Evolutionary conservation across 2,113 vertebrate genomes (phyloP).

Genomic region (Bucco capensis): DNA sequence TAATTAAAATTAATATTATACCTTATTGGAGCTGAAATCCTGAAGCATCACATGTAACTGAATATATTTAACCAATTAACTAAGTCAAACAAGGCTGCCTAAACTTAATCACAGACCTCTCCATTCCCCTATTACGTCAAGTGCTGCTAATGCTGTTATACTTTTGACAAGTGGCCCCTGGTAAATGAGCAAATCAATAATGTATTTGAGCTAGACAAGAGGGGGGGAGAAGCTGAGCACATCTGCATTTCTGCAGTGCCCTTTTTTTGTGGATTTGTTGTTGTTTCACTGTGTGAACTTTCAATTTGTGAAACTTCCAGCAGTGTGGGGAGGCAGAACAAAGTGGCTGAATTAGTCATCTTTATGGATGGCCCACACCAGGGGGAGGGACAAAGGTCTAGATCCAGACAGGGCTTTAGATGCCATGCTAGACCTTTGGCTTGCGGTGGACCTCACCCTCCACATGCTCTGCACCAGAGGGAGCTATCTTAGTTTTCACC

Average conservation of each 20-base stretch:
- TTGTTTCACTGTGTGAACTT: neutral
- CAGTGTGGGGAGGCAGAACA: neutral
- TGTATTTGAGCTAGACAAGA: neutral
- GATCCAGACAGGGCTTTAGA: neutral
- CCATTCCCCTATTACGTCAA: slow-evolving; percentile 49
- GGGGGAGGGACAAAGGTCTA: neutral
- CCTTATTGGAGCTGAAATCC: slow-evolving; percentile 70
- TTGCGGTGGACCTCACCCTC: neutral
- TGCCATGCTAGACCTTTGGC: neutral
- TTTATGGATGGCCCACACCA: neutral
- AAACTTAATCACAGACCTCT: slow-evolving; percentile 62
- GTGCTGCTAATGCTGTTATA: slow-evolving; percentile 49
- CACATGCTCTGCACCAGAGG: neutral
- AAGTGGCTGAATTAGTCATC: neutral
- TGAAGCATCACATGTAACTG: slow-evolving; percentile 61
- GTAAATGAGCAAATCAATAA: slow-evolving; percentile 50
- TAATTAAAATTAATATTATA: slow-evolving; percentile 81
- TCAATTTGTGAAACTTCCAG: neutral
- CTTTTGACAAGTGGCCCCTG: slow-evolving; percentile 59
- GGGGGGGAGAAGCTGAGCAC: neutral
- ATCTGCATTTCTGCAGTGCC: slow-evolving; percentile 22
- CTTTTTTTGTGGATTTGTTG: too few relatives aligned
- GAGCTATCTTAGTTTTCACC: neutral
- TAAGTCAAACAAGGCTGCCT: slow-evolving; percentile 67
- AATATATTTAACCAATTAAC: slow-evolving; percentile 80